A percentile compares a stretch with the other conserved stretches of the same genome.
phyloP scores from a whole-genome alignment of 1,140 invertebrate species.

The Drosophila bifasciata region DNA sequence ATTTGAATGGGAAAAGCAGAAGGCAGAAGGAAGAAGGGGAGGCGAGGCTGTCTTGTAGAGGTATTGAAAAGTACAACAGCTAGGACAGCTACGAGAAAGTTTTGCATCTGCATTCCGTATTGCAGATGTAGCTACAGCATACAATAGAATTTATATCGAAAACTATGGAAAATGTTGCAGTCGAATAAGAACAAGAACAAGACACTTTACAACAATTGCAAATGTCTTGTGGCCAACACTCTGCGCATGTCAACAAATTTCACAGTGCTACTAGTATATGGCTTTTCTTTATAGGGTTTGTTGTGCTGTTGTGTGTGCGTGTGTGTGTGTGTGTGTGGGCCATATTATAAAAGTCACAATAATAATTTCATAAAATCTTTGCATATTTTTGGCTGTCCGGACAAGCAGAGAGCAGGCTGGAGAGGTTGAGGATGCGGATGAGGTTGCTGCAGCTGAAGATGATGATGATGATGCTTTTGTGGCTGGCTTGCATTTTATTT shows the following conservation, averaged over 20 bases:
- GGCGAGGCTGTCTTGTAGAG: not conserved
- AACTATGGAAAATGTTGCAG: conserved; percentile 56
- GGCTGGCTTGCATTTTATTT: conserved; percentile 74
- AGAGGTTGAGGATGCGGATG: conserved; percentile 8
- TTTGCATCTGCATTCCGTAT: conserved; percentile 56
- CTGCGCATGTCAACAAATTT: conserved; percentile 79
- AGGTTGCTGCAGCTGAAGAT: conserved; percentile 11
- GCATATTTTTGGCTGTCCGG: conserved; percentile 62
- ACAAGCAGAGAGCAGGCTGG: not conserved
- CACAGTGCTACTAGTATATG: not conserved
- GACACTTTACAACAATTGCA: conserved; percentile 70
- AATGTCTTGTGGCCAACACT: conserved; percentile 65
- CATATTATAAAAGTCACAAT: conserved; percentile 79
- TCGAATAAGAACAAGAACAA: conserved; percentile 35
- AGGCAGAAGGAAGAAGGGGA: not conserved
- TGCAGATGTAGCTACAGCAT: conserved; percentile 57
- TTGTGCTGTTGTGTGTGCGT: no score
- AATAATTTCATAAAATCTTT: conserved; percentile 77
- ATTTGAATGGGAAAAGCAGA: conserved; percentile 33
- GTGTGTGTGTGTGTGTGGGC: conserved; percentile 19
- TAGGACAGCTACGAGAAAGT: conserved; percentile 29
- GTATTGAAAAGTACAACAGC: conserved; percentile 54
- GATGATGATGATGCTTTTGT: conserved; percentile 23
- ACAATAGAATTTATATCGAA: conserved; percentile 65
- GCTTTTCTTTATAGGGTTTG: not conserved